Conservation (phyloP, 2,888 invertebrate genomes). For the Mechanitis messenoides region DNA sequence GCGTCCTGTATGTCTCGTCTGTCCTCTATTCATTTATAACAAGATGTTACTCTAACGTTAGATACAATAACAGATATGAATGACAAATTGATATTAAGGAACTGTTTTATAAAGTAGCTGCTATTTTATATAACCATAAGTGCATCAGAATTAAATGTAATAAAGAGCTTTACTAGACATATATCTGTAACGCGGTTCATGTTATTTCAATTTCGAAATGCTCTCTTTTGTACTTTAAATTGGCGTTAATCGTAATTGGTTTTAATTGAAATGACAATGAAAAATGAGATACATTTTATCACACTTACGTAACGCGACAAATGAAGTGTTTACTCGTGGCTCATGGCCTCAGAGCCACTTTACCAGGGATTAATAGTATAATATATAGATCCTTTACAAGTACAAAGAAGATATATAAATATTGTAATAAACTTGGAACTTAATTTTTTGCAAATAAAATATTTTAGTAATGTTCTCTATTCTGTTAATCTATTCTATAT, state of each 20-base stretch:
- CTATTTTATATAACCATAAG: too few species aligned
- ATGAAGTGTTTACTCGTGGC: conserved; percentile 27
- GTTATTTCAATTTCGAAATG: too few species aligned
- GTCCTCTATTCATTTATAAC: not conserved
- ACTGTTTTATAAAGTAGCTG: too few species aligned
- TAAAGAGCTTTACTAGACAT: too few species aligned
- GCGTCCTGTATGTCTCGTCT: conserved; percentile 2
- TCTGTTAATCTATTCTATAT: too few species aligned
- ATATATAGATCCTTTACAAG: not conserved
- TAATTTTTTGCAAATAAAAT: too few species aligned
- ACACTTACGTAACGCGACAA: conserved; percentile 20
- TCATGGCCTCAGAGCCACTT: conserved; percentile 17
- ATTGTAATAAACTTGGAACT: too few species aligned
- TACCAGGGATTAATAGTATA: not conserved
- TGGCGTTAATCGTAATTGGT: conserved; percentile 21
- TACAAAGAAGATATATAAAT: too few species aligned
- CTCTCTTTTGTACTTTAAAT: not conserved
- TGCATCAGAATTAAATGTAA: too few species aligned
- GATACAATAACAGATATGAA: not conserved
- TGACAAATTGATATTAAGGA: not conserved
- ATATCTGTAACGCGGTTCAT: too few species aligned
- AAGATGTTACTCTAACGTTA: not conserved
- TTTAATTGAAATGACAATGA: conserved; percentile 35
- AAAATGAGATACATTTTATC: conserved; percentile 18
- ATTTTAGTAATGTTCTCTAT: too few species aligned